These are phyloP conservation scores for Alcedo quadribrachys DNA, from an alignment of 2,797 vertebrate species.

Conservation along the genomic window DNA sequence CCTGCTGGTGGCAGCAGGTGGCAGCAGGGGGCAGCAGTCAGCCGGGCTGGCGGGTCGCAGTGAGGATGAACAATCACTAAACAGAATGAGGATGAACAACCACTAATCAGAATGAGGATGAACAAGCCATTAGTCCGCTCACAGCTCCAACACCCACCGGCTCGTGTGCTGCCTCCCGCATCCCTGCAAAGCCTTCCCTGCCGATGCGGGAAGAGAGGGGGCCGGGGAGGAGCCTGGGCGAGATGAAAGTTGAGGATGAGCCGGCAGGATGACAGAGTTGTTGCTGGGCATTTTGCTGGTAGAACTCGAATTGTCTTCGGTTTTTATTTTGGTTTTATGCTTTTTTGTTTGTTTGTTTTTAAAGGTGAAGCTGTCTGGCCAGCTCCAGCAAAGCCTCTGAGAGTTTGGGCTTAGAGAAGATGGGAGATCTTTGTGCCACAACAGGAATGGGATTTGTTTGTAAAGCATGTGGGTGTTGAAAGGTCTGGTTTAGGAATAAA, in stretches of 20 bases:
- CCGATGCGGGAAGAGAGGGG: background rate
- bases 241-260: background rate
- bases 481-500: background rate
- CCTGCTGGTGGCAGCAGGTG: background rate
- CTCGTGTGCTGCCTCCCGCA: background rate
- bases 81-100: background rate
- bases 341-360: background rate
- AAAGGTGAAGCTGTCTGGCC: background rate
- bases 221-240: background rate
- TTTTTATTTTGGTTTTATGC: background rate
- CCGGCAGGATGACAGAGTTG: background rate
- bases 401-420: background rate
- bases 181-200: background rate
- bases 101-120: background rate
- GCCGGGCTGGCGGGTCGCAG: too few species aligned
- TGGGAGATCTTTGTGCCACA: background rate
- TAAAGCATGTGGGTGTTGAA: background rate
- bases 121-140: background rate
- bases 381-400: background rate
- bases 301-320: background rate
- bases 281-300: background rate
- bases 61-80: background rate
- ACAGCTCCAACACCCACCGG: background rate
- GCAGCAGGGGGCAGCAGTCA: too few species aligned
- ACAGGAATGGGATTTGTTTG: background rate